Evolutionary conservation across 2,797 vertebrate species (phyloP).

Genomic region (Xenopus petersii): DNA sequence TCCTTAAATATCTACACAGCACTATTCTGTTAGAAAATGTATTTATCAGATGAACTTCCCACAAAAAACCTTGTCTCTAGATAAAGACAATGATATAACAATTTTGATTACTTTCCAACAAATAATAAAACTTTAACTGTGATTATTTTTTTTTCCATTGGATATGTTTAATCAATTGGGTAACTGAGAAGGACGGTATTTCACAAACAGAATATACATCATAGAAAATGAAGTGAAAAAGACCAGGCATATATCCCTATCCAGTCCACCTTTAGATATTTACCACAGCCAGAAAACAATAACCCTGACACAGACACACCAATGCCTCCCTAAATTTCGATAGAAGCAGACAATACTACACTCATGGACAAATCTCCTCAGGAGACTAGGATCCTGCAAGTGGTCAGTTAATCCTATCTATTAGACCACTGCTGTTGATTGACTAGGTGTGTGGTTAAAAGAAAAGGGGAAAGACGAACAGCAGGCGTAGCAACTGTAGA

Average conservation of each 20-base stretch:
- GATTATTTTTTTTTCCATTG: not conserved
- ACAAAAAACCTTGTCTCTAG: no score
- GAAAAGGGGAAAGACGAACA: constrained; percentile 30
- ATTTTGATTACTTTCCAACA: no score
- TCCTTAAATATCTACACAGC: no score
- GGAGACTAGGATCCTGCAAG: constrained; percentile 37
- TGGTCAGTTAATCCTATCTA: constrained; percentile 22
- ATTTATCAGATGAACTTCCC: no score
- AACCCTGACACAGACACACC: not conserved
- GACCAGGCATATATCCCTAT: constrained; percentile 20
- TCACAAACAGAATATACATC: not conserved
- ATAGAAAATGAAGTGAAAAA: constrained; percentile 35
- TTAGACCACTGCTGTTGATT: constrained; percentile 50
- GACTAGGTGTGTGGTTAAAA: constrained; percentile 15
- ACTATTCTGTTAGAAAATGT: no score
- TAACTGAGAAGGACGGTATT: constrained; percentile 19
- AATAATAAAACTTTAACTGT: no score
- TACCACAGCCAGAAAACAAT: not conserved
- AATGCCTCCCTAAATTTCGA: not conserved
- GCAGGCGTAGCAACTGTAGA: constrained; percentile 17
- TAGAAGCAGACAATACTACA: not conserved
- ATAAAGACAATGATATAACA: no score
- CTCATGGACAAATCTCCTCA: constrained; percentile 39
- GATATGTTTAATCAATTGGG: constrained; percentile 35
- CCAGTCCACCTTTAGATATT: constrained; percentile 9